Evolutionary conservation across 2,113 vertebrate genomes (phyloP).

Genomic region (Rhinoptilus africanus): DNA sequence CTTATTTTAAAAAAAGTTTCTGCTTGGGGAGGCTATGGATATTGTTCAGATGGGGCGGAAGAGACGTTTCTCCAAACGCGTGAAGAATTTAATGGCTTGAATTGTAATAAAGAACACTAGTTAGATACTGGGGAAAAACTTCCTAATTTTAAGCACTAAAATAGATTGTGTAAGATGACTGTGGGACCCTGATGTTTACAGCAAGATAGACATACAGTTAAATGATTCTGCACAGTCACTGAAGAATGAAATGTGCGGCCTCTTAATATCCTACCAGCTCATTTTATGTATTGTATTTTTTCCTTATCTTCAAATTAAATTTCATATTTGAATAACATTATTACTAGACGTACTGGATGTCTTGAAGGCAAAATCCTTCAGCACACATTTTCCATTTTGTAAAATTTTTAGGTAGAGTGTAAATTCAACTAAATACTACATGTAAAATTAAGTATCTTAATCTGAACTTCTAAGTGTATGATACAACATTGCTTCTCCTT

Average conservation of each 20-base stretch:
- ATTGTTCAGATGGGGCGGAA: not conserved
- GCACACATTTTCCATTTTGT: not conserved
- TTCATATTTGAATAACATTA: not conserved
- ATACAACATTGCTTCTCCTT: not conserved
- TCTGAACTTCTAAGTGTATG: not conserved
- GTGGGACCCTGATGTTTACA: not conserved
- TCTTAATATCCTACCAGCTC: not conserved
- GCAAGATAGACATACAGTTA: not conserved
- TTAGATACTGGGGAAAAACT: not conserved
- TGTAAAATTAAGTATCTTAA: not conserved
- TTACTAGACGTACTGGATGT: not conserved
- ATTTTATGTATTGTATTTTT: not conserved
- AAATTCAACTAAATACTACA: not conserved
- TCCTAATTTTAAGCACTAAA: not conserved
- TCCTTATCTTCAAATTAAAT: not conserved
- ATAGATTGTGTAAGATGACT: not conserved
- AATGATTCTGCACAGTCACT: not conserved
- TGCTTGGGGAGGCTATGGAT: not conserved
- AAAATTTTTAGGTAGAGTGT: not conserved
- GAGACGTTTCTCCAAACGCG: not conserved
- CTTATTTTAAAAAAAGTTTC: not conserved
- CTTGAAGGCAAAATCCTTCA: not conserved
- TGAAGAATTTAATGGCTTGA: not conserved
- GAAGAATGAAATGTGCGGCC: not conserved
- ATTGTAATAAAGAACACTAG: not conserved